Conservation (phyloP, 2,888 invertebrate species). For the Corbicula japonica region DNA sequence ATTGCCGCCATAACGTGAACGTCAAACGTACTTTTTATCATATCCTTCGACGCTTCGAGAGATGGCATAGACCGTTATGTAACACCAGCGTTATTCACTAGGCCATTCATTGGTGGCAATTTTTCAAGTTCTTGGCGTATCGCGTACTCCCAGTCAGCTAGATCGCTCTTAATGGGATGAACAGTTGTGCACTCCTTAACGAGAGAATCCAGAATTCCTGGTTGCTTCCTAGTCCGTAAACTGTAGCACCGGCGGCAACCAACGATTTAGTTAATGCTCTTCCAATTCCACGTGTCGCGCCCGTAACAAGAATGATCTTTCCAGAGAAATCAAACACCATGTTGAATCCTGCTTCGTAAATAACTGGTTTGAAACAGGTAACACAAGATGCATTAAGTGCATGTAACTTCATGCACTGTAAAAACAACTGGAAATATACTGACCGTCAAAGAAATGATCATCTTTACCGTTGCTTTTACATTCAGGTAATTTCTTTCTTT, state of each 20-base stretch:
- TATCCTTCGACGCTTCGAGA: conserved; percentile 90
- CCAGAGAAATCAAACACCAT: conserved; percentile 85
- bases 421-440: too few relatives aligned
- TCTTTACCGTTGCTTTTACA: too few relatives aligned
- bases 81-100: conserved; percentile 96
- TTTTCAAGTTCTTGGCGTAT: conserved; percentile 90
- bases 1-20: conserved; percentile 95
- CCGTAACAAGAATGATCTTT: conserved; percentile 94
- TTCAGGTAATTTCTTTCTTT: too few relatives aligned
- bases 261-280: conserved; percentile 91
- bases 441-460: too few relatives aligned
- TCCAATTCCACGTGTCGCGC: conserved; percentile 95
- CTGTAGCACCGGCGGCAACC: conserved; percentile 91
- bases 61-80: conserved; percentile 91
- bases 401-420: too few relatives aligned
- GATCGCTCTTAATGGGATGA: conserved; percentile 89
- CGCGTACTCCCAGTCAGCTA: conserved; percentile 91
- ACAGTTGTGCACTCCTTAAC: conserved; percentile 82
- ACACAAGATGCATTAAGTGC: too few relatives aligned
- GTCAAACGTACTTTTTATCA: conserved; percentile 91
- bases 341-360: too few relatives aligned
- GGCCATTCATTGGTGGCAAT: conserved; percentile 91
- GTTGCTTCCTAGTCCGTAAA: conserved; percentile 92
- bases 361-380: too few relatives aligned
- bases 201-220: conserved; percentile 90